Evolutionary conservation across 2,888 invertebrate species (phyloP).

Genomic region (Sesamia inferens): DNA sequence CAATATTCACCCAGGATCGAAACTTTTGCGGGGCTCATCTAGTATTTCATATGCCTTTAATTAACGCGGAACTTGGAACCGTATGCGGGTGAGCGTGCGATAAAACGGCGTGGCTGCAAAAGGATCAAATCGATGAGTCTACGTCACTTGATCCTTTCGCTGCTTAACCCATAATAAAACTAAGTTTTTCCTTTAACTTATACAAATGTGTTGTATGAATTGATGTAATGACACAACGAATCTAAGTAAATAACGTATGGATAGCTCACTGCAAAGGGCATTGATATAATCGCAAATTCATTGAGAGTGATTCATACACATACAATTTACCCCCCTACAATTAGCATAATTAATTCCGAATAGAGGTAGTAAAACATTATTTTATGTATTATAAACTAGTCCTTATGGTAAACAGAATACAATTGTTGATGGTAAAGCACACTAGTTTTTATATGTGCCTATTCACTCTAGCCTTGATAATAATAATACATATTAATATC

Average conservation of each 20-base stretch:
- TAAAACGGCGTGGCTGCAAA: no score
- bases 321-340: conserved; percentile 13
- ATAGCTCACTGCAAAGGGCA: conserved; percentile 5
- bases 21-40: no score
- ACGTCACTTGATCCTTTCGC: not conserved
- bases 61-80: not conserved
- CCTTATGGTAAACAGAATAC: no score
- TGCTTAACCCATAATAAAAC: not conserved
- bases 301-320: conserved; percentile 35
- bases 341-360: conserved; percentile 24
- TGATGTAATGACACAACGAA: not conserved
- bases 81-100: not conserved
- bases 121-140: not conserved
- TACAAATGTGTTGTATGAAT: conserved; percentile 6
- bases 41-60: not conserved
- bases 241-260: not conserved
- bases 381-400: no score
- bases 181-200: not conserved
- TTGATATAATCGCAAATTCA: conserved; percentile 16
- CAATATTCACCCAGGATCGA: no score
- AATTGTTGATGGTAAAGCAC: no score
- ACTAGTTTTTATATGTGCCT: no score
- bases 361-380: conserved; percentile 8
- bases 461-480: no score
- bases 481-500: no score